Evolutionary conservation across 2,888 invertebrate species (phyloP), one percentile per base, ranked within the genome.

Genomic region (Hedya salicella): DNA sequence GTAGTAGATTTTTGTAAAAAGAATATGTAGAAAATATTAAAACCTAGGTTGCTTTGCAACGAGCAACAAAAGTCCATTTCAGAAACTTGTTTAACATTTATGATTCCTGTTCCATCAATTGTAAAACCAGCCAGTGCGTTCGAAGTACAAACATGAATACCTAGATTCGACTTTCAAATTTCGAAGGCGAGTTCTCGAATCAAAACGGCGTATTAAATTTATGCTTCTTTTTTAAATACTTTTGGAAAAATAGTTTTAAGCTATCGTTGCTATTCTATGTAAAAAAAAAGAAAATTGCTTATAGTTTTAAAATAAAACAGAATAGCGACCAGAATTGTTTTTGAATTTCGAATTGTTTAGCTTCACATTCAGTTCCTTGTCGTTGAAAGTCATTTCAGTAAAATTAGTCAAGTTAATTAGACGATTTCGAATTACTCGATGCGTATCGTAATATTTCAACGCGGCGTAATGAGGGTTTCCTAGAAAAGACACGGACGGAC

Each of bases 401-500:
- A 53, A 66, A 61, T 66, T 53, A 65, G 59, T 54, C 32, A 54
- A 54, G 66, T 66, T 61, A 61, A 66, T 66, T 66, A 66, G 61
- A 60, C 53, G 53, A 61, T 66, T 61, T 66, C 39, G 62, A 72
- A 72, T 71, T 69, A 74, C 73, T 72, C 68, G 68, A 70, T 75
- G 72, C 75, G 74, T 75, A 73, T 71, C 74, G 70, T 71, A 74
- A 81, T 80, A 78, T 78, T 78, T 80, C 79, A 75, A 69, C 72
- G 74, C 71, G 68, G 69, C 67, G 75, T 85, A 85, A 85, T 85
- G 80, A 86, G 80, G 73, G 69, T 72, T 87, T 87, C 86, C 84
- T 85, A 86, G 87, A 86, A 86, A 73, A 76, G 73, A 75, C 75
- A 70, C 73, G 75, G 71, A 73, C 73, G 70, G 71, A 69, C 73